phyloP scores from a whole-genome alignment of 2,113 vertebrate species.

The Rhinoptilus africanus region DNA sequence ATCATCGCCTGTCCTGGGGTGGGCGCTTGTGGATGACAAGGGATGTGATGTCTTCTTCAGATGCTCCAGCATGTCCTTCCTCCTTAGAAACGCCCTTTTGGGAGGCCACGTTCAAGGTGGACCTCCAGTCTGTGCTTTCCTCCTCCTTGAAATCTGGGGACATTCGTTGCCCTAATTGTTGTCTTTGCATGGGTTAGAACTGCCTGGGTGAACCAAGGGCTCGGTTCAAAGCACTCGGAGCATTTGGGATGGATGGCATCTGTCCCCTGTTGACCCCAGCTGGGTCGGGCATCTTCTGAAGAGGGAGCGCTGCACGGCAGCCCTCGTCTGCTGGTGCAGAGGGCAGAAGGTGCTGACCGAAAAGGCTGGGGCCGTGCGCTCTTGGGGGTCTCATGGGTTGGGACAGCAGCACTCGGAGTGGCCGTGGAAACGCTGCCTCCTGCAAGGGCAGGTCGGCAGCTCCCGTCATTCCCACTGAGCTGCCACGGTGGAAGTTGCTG shows the following conservation, averaged over 20 bases:
- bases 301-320: neutral
- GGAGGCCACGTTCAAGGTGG: fast-evolving
- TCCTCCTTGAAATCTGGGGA: neutral
- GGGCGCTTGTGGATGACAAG: neutral
- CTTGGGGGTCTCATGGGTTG: fast-evolving
- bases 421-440: fast-evolving
- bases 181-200: neutral
- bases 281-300: neutral
- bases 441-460: neutral
- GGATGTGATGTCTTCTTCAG: neutral
- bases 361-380: neutral
- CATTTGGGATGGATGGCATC: neutral
- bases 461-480: neutral
- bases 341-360: neutral
- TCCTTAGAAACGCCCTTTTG: neutral
- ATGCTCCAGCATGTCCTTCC: neutral
- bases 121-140: neutral
- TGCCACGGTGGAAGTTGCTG: neutral
- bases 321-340: neutral
- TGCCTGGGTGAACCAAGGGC: neutral
- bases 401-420: neutral
- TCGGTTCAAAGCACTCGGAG: neutral
- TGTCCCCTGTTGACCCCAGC: fast-evolving
- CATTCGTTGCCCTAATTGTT: neutral
- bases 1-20: neutral